These are phyloP conservation scores for Pissodes strobi DNA, from an alignment of 1,140 invertebrate genomes.

Conservation along the genomic window DNA sequence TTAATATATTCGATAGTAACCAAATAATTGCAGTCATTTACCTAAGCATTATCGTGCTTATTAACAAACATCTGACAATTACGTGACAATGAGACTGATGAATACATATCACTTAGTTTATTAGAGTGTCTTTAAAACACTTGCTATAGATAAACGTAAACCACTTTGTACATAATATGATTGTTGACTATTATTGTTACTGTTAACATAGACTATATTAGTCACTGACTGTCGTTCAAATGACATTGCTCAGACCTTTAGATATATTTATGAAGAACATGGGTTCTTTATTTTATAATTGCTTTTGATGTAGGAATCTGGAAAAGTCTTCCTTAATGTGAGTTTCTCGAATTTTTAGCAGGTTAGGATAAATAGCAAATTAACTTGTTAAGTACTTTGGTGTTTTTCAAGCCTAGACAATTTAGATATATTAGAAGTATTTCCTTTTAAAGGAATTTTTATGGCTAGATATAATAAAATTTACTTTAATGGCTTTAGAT, in stretches of 20 bases:
- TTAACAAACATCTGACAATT: constrained; percentile 32
- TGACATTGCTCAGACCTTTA: constrained; percentile 45
- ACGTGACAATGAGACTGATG: constrained; percentile 53
- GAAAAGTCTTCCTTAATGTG: constrained; percentile 39
- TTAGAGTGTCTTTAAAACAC: constrained; percentile 41
- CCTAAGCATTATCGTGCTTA: constrained; percentile 14
- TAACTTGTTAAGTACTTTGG: too few species aligned
- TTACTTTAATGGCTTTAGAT: too few species aligned
- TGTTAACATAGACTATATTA: constrained; percentile 46
- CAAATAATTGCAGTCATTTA: too few species aligned
- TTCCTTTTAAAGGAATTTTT: too few species aligned
- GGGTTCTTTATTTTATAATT: constrained; percentile 40
- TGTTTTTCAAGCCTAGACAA: too few species aligned
- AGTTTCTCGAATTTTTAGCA: constrained; percentile 29
- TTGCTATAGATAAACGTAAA: constrained; percentile 33
- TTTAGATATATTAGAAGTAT: too few species aligned
- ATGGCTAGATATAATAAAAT: too few species aligned
- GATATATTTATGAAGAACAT: constrained; percentile 38
- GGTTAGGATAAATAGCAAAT: constrained; percentile 19
- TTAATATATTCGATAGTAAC: too few species aligned
- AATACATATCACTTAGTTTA: constrained; percentile 39
- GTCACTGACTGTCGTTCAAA: constrained; percentile 44
- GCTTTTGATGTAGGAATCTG: constrained; percentile 44
- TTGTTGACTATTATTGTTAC: constrained; percentile 53
- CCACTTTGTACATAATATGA: constrained; percentile 52